These are phyloP conservation scores for Colletes collaris DNA, from an alignment of 2,888 invertebrate genomes.

Conservation along the genomic window DNA sequence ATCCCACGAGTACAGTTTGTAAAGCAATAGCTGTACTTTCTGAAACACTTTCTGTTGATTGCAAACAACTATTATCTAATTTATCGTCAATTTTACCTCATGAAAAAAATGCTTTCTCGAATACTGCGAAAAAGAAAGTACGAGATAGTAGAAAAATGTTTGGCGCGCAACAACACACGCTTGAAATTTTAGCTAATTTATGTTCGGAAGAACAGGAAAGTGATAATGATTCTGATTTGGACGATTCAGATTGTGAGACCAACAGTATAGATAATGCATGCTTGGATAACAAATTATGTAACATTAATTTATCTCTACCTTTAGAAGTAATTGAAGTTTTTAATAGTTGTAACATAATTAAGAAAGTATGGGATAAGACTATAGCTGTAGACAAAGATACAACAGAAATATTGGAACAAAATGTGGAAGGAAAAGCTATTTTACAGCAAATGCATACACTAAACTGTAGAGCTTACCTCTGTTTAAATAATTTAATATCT, in stretches of 20 bases:
- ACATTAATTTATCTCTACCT: constrained; percentile 84
- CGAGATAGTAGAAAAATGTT: constrained; percentile 85
- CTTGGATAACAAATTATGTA: constrained; percentile 74
- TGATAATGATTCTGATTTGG: constrained; percentile 82
- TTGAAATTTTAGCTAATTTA: constrained; percentile 89
- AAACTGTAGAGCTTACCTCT: constrained; percentile 87
- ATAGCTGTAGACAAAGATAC: constrained; percentile 85
- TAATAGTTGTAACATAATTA: constrained; percentile 85
- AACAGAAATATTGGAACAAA: constrained; percentile 84
- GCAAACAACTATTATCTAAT: constrained; percentile 83
- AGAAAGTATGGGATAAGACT: constrained; percentile 86
- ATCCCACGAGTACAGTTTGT: constrained; percentile 76
- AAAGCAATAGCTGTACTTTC: constrained; percentile 85
- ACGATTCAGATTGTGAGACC: constrained; percentile 82
- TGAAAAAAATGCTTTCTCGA: constrained; percentile 82
- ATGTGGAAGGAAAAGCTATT: constrained; percentile 83
- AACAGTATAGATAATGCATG: constrained; percentile 77
- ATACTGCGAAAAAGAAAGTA: constrained; percentile 83
- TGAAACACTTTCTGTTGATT: constrained; percentile 85
- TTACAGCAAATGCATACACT: constrained; percentile 85
- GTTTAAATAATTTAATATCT: constrained; percentile 88
- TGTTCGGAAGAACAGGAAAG: constrained; percentile 85
- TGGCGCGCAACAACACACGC: constrained; percentile 88
- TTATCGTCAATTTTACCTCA: constrained; percentile 84
- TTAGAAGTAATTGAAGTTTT: constrained; percentile 86